A percentile compares a stretch with the other conserved stretches of the same genome.
Evolutionary conservation across 2,797 vertebrate genomes (phyloP).

Genomic region (Melopsittacus undulatus): DNA sequence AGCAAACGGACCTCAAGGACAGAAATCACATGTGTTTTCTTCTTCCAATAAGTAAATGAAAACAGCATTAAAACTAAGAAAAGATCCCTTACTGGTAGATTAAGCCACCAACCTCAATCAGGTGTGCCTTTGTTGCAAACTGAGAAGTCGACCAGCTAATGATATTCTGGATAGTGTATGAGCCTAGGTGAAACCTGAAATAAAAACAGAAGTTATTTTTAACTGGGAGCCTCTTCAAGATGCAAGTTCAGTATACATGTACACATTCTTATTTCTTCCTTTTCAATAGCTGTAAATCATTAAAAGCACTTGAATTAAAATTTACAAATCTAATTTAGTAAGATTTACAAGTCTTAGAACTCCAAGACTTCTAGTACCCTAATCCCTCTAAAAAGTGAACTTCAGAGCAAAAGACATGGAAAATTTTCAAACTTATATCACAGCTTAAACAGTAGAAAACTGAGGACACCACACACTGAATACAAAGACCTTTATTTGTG

Average conservation of each 20-base stretch:
- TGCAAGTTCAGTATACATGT: not conserved
- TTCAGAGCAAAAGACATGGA: not conserved
- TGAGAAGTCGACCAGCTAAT: constrained; percentile 85
- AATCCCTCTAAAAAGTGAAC: not conserved
- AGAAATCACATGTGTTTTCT: not conserved
- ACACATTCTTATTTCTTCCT: not conserved
- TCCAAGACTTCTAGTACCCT: not conserved
- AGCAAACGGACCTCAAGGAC: not conserved
- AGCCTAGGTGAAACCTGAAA: constrained; percentile 88
- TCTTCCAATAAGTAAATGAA: not conserved
- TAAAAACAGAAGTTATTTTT: constrained; percentile 3
- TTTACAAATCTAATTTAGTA: not conserved
- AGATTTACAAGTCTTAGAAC: not conserved
- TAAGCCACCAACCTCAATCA: constrained; percentile 83
- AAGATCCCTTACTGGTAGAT: not conserved
- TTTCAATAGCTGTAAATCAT: not conserved
- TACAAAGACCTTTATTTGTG: not conserved
- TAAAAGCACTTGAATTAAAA: not conserved
- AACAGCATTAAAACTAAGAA: not conserved
- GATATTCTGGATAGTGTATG: constrained; percentile 88
- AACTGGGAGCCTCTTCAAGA: not conserved
- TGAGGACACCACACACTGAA: not conserved
- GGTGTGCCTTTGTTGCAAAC: constrained; percentile 87
- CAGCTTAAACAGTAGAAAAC: not conserved
- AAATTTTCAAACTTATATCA: not conserved